phyloP scores from a whole-genome alignment of 2,113 vertebrate genomes.

The Hoplias malabaricus region DNA sequence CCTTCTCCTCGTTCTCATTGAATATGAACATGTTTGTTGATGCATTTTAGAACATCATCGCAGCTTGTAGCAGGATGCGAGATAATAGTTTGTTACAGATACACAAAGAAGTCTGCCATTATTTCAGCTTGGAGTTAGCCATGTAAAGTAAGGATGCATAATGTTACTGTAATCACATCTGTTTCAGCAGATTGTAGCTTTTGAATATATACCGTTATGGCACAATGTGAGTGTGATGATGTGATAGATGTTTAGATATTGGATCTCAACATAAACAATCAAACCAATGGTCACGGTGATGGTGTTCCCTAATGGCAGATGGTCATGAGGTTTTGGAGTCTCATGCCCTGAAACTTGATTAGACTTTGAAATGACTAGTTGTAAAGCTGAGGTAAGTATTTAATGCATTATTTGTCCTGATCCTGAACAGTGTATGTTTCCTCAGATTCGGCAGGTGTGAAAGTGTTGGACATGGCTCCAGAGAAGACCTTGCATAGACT shows the following conservation, averaged over 20 bases:
- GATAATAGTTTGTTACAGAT: neutral
- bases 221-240: too few relatives aligned
- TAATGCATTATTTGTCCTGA: neutral
- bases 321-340: too few relatives aligned
- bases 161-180: too few relatives aligned
- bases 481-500: slow-evolving; percentile 40
- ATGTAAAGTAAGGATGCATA: neutral
- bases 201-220: too few relatives aligned
- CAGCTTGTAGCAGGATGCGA: neutral
- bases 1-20: neutral
- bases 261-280: too few relatives aligned
- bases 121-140: neutral
- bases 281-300: too few relatives aligned
- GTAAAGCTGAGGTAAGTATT: too few relatives aligned
- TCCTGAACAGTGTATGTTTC: neutral
- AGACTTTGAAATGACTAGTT: too few relatives aligned
- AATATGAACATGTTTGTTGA: neutral
- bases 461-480: slow-evolving; percentile 45
- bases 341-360: too few relatives aligned
- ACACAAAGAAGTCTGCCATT: neutral
- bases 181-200: too few relatives aligned
- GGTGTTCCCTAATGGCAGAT: too few relatives aligned
- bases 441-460: slow-evolving; percentile 42
- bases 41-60: neutral
- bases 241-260: too few relatives aligned